A percentile compares a stretch with the other conserved stretches of the same genome.
These are phyloP conservation scores for Tanytarsus gracilentus DNA, from an alignment of 2,888 invertebrate species.

Conservation along the genomic window DNA sequence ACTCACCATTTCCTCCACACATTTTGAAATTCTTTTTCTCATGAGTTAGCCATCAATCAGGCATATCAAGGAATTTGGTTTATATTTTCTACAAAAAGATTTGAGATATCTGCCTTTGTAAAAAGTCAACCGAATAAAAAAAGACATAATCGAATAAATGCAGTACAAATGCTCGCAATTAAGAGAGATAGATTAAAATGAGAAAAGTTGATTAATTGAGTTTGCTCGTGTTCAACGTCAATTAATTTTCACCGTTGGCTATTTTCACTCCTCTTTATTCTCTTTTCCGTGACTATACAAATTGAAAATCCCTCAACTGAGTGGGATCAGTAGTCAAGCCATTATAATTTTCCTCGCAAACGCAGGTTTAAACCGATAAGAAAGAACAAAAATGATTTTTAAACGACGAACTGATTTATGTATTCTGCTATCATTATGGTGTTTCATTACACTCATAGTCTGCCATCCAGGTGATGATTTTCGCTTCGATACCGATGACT, in stretches of 20 bases:
- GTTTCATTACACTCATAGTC: not conserved
- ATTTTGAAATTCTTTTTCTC: no score
- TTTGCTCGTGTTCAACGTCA: slow-evolving; percentile 21
- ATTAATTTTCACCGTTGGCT: slow-evolving; percentile 9
- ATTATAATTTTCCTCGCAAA: not conserved
- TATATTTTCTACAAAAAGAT: not conserved
- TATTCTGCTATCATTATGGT: slow-evolving; percentile 8
- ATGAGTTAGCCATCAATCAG: slow-evolving; percentile 9
- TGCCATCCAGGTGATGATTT: slow-evolving; percentile 35
- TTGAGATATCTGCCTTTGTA: not conserved
- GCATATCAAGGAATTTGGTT: not conserved
- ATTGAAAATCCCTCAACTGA: no score
- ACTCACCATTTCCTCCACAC: not conserved
- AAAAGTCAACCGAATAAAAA: not conserved
- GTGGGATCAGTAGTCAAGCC: no score
- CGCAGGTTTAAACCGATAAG: not conserved
- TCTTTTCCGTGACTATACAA: no score
- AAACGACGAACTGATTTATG: slow-evolving; percentile 2
- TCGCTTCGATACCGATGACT: slow-evolving; percentile 39
- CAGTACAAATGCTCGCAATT: slow-evolving; percentile 2
- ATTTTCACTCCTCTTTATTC: not conserved
- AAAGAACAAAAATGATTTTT: slow-evolving; percentile 14
- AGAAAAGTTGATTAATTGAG: slow-evolving; percentile 18
- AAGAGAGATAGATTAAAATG: not conserved
- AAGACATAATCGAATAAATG: slow-evolving; percentile 13